phyloP scores from a whole-genome alignment of 2,113 vertebrate genomes.

The Corydoras maculifer region DNA sequence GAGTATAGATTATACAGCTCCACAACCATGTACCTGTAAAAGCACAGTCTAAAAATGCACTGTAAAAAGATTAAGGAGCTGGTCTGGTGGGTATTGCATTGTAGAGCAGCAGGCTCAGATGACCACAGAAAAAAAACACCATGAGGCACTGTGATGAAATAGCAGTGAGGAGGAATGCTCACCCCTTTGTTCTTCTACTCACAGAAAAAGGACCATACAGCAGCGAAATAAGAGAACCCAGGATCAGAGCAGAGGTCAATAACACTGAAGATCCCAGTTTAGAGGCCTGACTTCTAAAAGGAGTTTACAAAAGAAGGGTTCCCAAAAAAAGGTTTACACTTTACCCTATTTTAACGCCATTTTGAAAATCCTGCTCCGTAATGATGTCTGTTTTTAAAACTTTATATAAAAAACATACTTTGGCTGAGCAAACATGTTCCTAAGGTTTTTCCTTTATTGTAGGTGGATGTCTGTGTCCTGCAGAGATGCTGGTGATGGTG shows the following conservation, averaged over 20 bases:
- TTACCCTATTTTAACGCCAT: too few relatives aligned
- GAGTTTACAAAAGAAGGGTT: too few relatives aligned
- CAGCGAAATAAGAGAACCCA: constrained; percentile 59
- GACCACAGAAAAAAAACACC: background rate
- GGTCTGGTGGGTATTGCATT: constrained; percentile 24
- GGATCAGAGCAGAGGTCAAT: constrained; percentile 56
- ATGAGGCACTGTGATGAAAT: background rate
- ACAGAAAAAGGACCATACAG: constrained; percentile 63
- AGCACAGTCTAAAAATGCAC: background rate
- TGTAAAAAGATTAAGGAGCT: constrained; percentile 8
- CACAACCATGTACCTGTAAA: background rate
- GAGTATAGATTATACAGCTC: background rate
- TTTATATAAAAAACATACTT: too few relatives aligned
- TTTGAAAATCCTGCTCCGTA: too few relatives aligned
- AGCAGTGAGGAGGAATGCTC: constrained; percentile 29
- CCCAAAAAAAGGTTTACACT: too few relatives aligned
- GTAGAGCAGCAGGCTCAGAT: background rate
- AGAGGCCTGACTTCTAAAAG: too few relatives aligned
- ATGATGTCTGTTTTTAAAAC: too few relatives aligned
- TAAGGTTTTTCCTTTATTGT: too few relatives aligned
- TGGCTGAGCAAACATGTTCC: too few relatives aligned
- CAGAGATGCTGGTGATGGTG: background rate
- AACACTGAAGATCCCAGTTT: constrained; percentile 45
- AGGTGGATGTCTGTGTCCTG: background rate
- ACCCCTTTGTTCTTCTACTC: constrained; percentile 65